Base-by-base conservation (phyloP, 2,888 invertebrate genomes). In the Megaustenia siamemsis region DNA sequence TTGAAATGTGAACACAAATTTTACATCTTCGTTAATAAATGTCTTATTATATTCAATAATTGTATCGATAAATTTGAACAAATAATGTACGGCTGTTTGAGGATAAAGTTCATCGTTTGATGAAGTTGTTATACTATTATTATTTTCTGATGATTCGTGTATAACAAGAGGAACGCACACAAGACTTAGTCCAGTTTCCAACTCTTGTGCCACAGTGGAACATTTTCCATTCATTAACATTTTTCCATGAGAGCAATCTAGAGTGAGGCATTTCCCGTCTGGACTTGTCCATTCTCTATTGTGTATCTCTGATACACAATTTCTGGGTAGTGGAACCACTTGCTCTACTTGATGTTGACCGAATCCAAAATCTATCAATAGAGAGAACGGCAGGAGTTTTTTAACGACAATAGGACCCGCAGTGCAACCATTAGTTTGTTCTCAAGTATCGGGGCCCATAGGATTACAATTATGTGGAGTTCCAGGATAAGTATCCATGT, bases 171-270 rank as follows among this genome's bases (percentile, higher is more conserved):
- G 6, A 24, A 18, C n/a, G 5, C 56, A 24, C 18, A 56, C n/a
- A 24, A 24, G 5, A 21, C n/a, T 21, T 56, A 6, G n/a, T 5
- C 5, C 1, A 24, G 8, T 6, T 6, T 5, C 24, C 21, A 69
- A 49, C 4, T n/a, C 35, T 12, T 68, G 18, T 43, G 69, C 18
- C 24, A 24, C 49, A 12, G 80, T 68, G 68, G 21, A 24, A 40
- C 80, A 80, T 15, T 10, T 68, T 12, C 68, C 45, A 40, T 68
- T 32, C 12, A 45, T 24, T 12, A 68, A 68, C 1, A 32, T 40
- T 18, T 80, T 80, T 49, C 80, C 80, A 6, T 68, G 68, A 8
- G 32, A 68, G 35, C 80, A 80, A 21, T 49, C 63, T 40, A 80
- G 35, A 24, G 80, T 68, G 49, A 80, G 68, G n/a, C 68, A 68